phyloP scores from a whole-genome alignment of 2,888 invertebrate genomes.

The Troides helena region DNA sequence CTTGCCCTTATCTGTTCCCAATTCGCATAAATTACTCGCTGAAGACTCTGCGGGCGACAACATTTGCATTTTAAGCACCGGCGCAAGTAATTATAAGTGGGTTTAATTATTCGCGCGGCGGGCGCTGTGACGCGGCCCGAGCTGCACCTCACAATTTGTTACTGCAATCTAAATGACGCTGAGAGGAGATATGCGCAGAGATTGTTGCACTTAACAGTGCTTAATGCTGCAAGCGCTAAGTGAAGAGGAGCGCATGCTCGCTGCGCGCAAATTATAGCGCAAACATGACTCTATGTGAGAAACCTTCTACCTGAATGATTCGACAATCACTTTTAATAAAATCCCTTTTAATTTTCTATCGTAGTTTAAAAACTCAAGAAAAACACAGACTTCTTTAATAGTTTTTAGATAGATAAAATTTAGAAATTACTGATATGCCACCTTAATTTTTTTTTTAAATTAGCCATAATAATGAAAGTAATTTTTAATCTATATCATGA shows the following conservation, averaged over 20 bases:
- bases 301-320: neutral
- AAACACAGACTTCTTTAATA: too few relatives aligned
- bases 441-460: too few relatives aligned
- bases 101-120: conserved; percentile 41
- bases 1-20: conserved; percentile 66
- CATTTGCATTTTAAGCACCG: conserved; percentile 74
- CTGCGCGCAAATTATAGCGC: conserved; percentile 8
- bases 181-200: conserved; percentile 44
- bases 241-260: conserved; percentile 5
- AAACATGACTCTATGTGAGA: conserved; percentile 1
- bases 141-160: conserved; percentile 71
- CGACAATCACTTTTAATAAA: too few relatives aligned
- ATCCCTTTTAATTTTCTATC: too few relatives aligned
- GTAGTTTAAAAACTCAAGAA: too few relatives aligned
- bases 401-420: too few relatives aligned
- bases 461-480: too few relatives aligned
- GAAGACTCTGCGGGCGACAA: conserved; percentile 66
- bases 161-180: conserved; percentile 61
- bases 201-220: conserved; percentile 32
- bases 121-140: conserved; percentile 49
- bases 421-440: too few relatives aligned
- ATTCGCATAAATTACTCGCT: conserved; percentile 56
- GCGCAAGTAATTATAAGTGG: conserved; percentile 69
- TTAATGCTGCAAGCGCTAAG: conserved; percentile 25
- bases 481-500: too few relatives aligned